Evolutionary conservation across 2,797 vertebrate species (phyloP).

Genomic region (Semotilus atromaculatus): DNA sequence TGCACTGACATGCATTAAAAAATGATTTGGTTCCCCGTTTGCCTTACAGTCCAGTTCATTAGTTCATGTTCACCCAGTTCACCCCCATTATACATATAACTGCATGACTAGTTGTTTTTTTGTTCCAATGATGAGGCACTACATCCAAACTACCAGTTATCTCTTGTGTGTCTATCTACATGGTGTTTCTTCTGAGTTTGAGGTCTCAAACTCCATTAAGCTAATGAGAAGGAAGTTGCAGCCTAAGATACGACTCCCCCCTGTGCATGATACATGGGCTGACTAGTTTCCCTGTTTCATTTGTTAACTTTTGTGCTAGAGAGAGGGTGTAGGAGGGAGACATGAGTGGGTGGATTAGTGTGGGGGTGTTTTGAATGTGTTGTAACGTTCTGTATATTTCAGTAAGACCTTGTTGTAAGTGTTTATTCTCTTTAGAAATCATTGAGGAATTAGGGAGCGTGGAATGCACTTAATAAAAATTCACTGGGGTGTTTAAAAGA

Average conservation of each 20-base stretch:
- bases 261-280: constrained; percentile 1
- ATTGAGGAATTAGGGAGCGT: not conserved
- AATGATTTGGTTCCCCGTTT: not conserved
- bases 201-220: constrained; percentile 1
- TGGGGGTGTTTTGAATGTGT: constrained; percentile 19
- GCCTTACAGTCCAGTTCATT: not conserved
- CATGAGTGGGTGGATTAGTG: constrained; percentile 29
- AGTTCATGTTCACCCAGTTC: not conserved
- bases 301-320: constrained; percentile 27
- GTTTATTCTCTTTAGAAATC: constrained; percentile 16
- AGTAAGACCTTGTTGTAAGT: constrained; percentile 16
- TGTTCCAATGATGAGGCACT: not conserved
- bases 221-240: constrained; percentile 27
- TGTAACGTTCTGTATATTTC: constrained; percentile 9
- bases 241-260: not conserved
- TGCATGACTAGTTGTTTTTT: not conserved
- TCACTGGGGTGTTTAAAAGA: constrained; percentile 2
- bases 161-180: not conserved
- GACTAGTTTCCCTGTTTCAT: constrained; percentile 14
- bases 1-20: not conserved
- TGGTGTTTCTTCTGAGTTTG: not conserved
- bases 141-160: not conserved
- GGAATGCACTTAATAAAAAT: not conserved
- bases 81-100: not conserved
- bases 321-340: not conserved